phyloP scores from a whole-genome alignment of 30 jellyfish, hydroid and myxozoan genomes.

The Sanderia malayensis region DNA sequence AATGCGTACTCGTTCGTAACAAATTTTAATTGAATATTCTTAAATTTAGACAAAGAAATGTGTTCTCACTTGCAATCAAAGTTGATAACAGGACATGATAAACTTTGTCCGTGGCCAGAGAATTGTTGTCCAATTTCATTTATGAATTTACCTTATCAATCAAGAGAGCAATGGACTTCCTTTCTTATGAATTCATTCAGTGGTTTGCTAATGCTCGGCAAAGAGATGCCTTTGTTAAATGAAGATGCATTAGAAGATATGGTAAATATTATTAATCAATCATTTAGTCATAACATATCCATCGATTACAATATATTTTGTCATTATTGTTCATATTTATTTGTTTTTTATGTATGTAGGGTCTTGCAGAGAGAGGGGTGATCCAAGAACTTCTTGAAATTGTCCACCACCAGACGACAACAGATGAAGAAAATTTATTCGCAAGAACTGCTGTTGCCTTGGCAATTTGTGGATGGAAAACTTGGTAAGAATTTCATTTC shows the following conservation, averaged over 20 bases:
- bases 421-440: conserved; percentile 59
- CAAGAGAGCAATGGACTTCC: conserved; percentile 82
- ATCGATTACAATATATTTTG: neutral
- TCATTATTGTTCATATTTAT: no score
- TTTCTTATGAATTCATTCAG: conserved; percentile 57
- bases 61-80: conserved; percentile 52
- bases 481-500: conserved; percentile 34
- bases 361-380: conserved; percentile 60
- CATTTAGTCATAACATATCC: no score
- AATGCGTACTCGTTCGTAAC: no score
- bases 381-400: conserved; percentile 61
- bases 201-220: conserved; percentile 62
- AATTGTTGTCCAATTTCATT: conserved; percentile 86
- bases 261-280: conserved; percentile 41
- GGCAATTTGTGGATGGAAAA: conserved; percentile 75
- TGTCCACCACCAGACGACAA: conserved; percentile 55
- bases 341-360: no score
- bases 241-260: conserved; percentile 86
- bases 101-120: conserved; percentile 97
- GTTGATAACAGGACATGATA: conserved; percentile 79
- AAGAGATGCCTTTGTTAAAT: conserved; percentile 82
- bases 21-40: no score
- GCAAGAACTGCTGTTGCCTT: conserved; percentile 66
- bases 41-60: conserved; percentile 70
- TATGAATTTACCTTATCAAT: conserved; percentile 58